Evolutionary conservation across 2,113 vertebrate species (phyloP).

Genomic region (Pluvianellus socialis): DNA sequence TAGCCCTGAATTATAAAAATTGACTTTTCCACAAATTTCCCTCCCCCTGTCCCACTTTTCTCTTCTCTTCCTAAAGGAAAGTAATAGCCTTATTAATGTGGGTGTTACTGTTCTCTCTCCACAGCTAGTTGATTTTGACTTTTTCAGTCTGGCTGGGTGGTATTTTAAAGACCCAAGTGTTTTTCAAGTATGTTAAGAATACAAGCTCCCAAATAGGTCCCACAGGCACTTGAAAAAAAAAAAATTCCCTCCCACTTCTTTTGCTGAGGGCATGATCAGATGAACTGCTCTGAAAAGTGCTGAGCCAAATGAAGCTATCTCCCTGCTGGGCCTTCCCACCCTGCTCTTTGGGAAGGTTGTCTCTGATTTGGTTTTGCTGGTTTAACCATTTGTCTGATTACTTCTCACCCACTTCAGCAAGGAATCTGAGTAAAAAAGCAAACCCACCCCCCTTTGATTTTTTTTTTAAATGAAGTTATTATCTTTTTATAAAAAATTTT

Average conservation of each 20-base stretch:
- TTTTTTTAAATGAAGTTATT: background rate
- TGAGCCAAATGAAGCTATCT: conserved; percentile 48
- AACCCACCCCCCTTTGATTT: background rate
- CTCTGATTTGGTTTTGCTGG: background rate
- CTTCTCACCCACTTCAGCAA: background rate
- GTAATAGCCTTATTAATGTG: background rate
- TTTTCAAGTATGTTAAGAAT: conserved; percentile 16
- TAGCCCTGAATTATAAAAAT: background rate
- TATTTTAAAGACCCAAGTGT: background rate
- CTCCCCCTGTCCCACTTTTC: accelerated
- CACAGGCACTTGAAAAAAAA: background rate
- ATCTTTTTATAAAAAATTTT: background rate
- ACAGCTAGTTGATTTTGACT: background rate
- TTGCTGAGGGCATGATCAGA: conserved; percentile 53
- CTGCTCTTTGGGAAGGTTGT: background rate
- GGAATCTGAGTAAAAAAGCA: background rate
- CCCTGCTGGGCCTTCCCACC: conserved; percentile 46
- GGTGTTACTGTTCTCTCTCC: background rate
- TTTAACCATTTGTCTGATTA: conserved; percentile 49
- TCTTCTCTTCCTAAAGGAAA: background rate
- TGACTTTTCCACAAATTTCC: background rate
- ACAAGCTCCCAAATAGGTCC: conserved; percentile 1
- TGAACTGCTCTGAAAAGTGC: conserved; percentile 43
- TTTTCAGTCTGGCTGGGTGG: background rate
- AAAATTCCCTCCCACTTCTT: background rate